These are phyloP conservation scores for Cotesia chilonis DNA, from an alignment of 1,140 invertebrate genomes.

Conservation along the genomic window DNA sequence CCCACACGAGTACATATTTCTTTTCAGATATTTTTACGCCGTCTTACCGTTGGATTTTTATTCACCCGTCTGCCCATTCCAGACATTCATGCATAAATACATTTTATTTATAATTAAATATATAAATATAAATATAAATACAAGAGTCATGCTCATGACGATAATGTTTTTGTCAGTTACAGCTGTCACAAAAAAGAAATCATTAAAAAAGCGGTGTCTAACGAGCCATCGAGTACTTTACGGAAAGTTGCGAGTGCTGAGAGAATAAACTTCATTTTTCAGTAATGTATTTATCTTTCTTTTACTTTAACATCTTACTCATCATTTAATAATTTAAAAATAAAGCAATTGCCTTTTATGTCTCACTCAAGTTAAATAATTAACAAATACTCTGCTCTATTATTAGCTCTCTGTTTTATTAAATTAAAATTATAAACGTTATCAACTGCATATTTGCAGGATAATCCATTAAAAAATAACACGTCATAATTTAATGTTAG, in stretches of 20 bases:
- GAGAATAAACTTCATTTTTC: slow-evolving; percentile 28
- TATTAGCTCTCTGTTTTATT: too few species aligned
- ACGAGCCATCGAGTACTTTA: slow-evolving; percentile 58
- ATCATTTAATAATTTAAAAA: too few species aligned
- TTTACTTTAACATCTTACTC: too few species aligned
- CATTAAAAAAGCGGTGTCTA: slow-evolving; percentile 60
- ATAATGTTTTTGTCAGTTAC: slow-evolving; percentile 33
- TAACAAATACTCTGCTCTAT: too few species aligned
- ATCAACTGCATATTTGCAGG: neutral
- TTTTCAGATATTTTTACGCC: slow-evolving; percentile 8
- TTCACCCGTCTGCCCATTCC: slow-evolving; percentile 31
- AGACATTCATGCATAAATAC: too few species aligned
- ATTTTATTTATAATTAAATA: slow-evolving; percentile 8
- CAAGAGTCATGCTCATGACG: neutral
- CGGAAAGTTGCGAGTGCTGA: slow-evolving; percentile 47
- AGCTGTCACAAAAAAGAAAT: slow-evolving; percentile 52
- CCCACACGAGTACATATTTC: slow-evolving; percentile 49
- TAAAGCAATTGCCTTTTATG: too few species aligned
- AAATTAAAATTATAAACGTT: too few species aligned
- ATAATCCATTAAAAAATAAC: slow-evolving; percentile 26
- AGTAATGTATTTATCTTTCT: slow-evolving; percentile 1
- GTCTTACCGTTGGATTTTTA: slow-evolving; percentile 3
- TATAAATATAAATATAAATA: neutral
- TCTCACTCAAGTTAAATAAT: neutral
- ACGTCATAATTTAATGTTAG: neutral